These are phyloP conservation scores for Sebastes matsubarae DNA, from an alignment of 2,797 vertebrate species.

Conservation along the genomic window DNA sequence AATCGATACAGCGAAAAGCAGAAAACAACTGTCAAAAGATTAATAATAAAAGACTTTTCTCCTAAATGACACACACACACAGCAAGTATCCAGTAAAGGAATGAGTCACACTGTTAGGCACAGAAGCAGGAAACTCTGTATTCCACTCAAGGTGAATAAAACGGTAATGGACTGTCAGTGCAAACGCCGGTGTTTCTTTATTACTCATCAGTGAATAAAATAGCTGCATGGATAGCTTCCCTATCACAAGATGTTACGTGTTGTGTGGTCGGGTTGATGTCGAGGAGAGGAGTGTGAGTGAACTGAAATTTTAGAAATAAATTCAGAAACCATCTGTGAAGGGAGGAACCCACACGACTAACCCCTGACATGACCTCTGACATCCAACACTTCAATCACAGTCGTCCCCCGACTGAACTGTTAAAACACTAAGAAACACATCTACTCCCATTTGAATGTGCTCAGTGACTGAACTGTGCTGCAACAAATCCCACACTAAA, in stretches of 20 bases:
- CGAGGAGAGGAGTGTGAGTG: background rate
- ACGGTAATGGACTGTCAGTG: constrained; percentile 19
- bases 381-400: constrained; percentile 10
- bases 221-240: background rate
- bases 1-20: background rate
- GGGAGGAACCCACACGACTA: constrained; percentile 36
- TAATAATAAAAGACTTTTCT: background rate
- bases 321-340: constrained; percentile 37
- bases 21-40: background rate
- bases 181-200: constrained; percentile 15
- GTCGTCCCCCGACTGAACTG: background rate
- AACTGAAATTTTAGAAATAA: background rate
- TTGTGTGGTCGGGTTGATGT: background rate
- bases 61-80: background rate
- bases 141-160: constrained; percentile 37
- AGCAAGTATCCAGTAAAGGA: constrained; percentile 12
- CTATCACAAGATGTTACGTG: background rate
- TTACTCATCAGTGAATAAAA: constrained; percentile 29
- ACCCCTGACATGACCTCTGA: constrained; percentile 39
- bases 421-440: background rate
- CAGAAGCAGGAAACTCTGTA: constrained; percentile 40
- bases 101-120: constrained; percentile 25
- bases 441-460: constrained; percentile 1
- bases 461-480: background rate
- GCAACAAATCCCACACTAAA: background rate